A percentile compares a stretch with the other conserved stretches of the same genome.
Conservation (phyloP, 2,888 invertebrate genomes). For the Athripsodes cinereus region DNA sequence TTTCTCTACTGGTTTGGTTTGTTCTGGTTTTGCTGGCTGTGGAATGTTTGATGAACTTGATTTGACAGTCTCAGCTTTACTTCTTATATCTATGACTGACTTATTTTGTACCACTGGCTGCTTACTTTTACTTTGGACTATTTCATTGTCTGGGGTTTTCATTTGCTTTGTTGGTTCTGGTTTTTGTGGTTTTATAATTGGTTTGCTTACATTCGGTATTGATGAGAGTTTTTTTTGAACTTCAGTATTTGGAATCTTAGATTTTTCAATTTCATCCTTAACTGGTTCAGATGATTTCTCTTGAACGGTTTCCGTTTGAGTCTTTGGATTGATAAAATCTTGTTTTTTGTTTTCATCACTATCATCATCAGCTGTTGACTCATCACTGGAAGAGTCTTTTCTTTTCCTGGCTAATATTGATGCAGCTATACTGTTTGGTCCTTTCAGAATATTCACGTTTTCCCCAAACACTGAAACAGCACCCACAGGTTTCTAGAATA, state of each 20-base stretch:
- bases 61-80: neutral
- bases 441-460: constrained; percentile 31
- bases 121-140: neutral
- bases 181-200: neutral
- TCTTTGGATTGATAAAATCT: neutral
- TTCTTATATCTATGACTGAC: too few species aligned
- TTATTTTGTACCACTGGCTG: neutral
- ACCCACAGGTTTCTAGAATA: constrained; percentile 54
- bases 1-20: too few species aligned
- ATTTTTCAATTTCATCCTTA: too few species aligned
- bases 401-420: constrained; percentile 38
- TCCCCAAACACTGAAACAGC: constrained; percentile 54
- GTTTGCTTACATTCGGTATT: neutral
- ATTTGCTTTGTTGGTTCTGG: neutral
- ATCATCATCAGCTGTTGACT: constrained; percentile 1
- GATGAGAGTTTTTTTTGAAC: neutral
- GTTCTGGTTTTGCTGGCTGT: too few species aligned
- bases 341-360: neutral
- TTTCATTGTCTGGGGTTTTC: neutral
- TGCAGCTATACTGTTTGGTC: constrained; percentile 41
- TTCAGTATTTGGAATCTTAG: neutral
- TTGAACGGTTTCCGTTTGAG: neutral
- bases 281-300: neutral
- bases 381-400: constrained; percentile 36
- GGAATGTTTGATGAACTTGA: neutral